Base-by-base conservation (phyloP, 2,888 invertebrate species). In the Deilephila elpenor region DNA sequence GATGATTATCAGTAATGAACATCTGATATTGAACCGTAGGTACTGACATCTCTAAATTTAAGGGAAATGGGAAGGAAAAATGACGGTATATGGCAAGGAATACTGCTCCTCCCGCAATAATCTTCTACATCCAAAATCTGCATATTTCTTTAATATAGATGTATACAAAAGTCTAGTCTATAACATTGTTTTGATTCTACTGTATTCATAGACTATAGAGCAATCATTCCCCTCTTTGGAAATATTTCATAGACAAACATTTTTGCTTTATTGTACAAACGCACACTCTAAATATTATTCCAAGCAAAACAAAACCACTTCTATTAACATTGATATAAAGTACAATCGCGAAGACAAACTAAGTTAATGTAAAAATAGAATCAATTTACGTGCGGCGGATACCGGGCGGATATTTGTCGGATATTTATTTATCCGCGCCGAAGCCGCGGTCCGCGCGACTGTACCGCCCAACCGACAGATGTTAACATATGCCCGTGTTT, bases 401-500 rank as follows among this genome's bases (percentile, higher is more conserved):
- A 79, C 75, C 67, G 51, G 71, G 78, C 73, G 78, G 73, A 76
- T 78, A 77, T 82, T 80, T 80, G 71, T 59, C 77, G 77, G 78
- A 77, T 85, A 84, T 88, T 88, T 87, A 80, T 86, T 84, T 85
- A 81, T 79, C 77, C 75, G 73, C 70, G 70, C 72, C 59, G 59
- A 72, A 75, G 70, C 67, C 56, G 79, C 76, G 82, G 83, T 83
- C 80, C 79, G 76, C 83, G 79, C 83, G 81, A 78, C 83, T 85
- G 88, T 89, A 88, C 90, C 81, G 79, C 75, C 83, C 83, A 81
- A 84, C 87, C 88, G 87, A 90, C 93, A 94, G 93, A 92, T 94
- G 94, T 90, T 90, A 93, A 92, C 94, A 93, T 93, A 93, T 89
- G 94, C 91, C 89, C 86, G 88, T 93, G 93, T 93, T 93, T 94